phyloP scores from a whole-genome alignment of 2,888 invertebrate genomes.

The Drosophila kuntzei region DNA sequence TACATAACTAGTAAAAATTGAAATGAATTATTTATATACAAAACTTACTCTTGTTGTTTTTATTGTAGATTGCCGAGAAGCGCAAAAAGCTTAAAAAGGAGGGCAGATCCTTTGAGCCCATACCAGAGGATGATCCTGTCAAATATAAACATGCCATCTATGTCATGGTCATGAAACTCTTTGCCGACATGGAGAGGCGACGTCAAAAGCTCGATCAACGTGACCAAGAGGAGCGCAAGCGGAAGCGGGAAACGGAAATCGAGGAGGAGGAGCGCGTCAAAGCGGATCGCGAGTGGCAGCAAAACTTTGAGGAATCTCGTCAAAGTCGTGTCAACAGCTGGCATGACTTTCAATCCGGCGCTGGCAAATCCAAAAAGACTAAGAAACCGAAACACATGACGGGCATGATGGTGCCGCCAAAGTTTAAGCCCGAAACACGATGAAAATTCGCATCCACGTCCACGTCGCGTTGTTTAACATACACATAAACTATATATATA shows the following conservation, averaged over 20 bases:
- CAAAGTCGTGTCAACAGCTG: constrained; percentile 96
- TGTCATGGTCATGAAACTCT: constrained; percentile 99
- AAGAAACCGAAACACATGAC: constrained; percentile 93
- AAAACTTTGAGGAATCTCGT: constrained; percentile 98
- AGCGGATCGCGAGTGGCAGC: constrained; percentile 98
- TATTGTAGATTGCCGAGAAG: constrained; percentile 95
- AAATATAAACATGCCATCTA: constrained; percentile 97
- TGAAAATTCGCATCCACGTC: constrained; percentile 78
- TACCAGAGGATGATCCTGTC: constrained; percentile 94
- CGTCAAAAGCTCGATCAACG: constrained; percentile 94
- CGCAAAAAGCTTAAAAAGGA: constrained; percentile 97
- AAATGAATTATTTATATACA: too few species aligned
- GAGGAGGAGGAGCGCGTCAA: constrained; percentile 96
- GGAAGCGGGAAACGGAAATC: constrained; percentile 96
- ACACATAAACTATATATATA: constrained; percentile 32
- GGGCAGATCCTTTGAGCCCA: constrained; percentile 89
- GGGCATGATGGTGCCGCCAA: constrained; percentile 93
- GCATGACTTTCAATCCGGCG: constrained; percentile 94
- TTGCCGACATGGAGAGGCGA: constrained; percentile 98
- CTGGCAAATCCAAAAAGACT: constrained; percentile 87
- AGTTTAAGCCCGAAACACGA: constrained; percentile 96
- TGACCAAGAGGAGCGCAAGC: constrained; percentile 96
- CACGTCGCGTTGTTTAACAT: constrained; percentile 39
- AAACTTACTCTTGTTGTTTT: neutral
- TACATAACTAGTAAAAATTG: too few species aligned